Evolutionary conservation across 2,888 invertebrate species (phyloP).

Genomic region (Ceramica pisi): DNA sequence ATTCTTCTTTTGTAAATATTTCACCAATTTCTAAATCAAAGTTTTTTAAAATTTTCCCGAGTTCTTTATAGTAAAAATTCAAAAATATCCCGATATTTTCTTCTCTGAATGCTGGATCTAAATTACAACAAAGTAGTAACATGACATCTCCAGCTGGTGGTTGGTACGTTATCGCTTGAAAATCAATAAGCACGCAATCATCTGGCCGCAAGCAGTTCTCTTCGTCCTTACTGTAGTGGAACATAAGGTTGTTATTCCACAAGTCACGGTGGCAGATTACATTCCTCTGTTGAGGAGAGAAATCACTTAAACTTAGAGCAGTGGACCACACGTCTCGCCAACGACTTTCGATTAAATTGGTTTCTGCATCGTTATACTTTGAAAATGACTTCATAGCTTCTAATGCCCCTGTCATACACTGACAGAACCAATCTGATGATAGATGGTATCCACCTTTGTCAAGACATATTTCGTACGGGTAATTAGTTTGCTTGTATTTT

Average conservation of each 20-base stretch:
- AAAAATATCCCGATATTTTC: slow-evolving; percentile 87
- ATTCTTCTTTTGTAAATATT: slow-evolving; percentile 83
- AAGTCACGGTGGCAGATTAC: slow-evolving; percentile 92
- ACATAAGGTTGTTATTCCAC: slow-evolving; percentile 92
- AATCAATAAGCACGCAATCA: slow-evolving; percentile 93
- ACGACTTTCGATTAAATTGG: slow-evolving; percentile 72
- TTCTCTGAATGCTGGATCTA: slow-evolving; percentile 86
- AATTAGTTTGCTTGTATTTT: slow-evolving; percentile 73
- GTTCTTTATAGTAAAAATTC: slow-evolving; percentile 89
- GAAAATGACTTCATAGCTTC: slow-evolving; percentile 79
- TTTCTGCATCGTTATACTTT: slow-evolving; percentile 72
- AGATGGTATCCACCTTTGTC: slow-evolving; percentile 77
- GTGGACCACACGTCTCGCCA: slow-evolving; percentile 80
- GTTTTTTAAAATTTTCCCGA: slow-evolving; percentile 82
- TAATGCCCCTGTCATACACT: slow-evolving; percentile 82
- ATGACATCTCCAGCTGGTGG: slow-evolving; percentile 93
- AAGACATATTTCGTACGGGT: slow-evolving; percentile 75
- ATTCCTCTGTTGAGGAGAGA: slow-evolving; percentile 81
- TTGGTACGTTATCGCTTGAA: slow-evolving; percentile 92
- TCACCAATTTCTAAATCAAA: slow-evolving; percentile 80
- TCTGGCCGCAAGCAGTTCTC: slow-evolving; percentile 77
- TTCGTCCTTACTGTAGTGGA: slow-evolving; percentile 78
- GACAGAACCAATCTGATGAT: slow-evolving; percentile 78
- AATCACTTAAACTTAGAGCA: slow-evolving; percentile 74
- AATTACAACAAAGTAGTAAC: slow-evolving; percentile 89